Evolutionary conservation across 1,140 invertebrate species (phyloP).

Genomic region (Neelides sp.): DNA sequence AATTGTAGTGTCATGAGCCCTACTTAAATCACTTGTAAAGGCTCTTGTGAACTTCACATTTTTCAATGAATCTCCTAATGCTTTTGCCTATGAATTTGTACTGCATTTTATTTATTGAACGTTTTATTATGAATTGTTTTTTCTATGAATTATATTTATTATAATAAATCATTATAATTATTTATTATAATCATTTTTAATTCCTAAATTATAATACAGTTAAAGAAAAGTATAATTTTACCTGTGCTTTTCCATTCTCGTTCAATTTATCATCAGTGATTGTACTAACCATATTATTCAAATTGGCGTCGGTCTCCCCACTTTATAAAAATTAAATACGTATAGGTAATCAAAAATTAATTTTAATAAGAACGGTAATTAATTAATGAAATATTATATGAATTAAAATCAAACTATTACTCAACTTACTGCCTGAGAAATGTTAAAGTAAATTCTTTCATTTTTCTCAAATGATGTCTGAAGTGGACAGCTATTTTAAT

Average conservation of each 20-base stretch:
- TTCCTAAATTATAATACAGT: background rate
- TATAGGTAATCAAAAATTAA: too few species aligned
- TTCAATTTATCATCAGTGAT: background rate
- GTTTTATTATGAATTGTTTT: background rate
- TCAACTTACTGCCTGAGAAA: too few species aligned
- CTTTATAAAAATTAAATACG: too few species aligned
- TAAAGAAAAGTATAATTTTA: background rate
- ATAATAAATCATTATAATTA: background rate
- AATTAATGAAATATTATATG: too few species aligned
- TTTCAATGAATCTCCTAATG: conserved; percentile 4
- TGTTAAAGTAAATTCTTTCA: too few species aligned
- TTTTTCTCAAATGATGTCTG: too few species aligned
- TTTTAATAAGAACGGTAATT: too few species aligned
- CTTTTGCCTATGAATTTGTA: background rate
- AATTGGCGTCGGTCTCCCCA: conserved; percentile 3
- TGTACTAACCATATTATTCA: background rate
- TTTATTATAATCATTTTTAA: background rate
- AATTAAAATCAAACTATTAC: too few species aligned
- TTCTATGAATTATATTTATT: background rate
- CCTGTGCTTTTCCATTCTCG: conserved; percentile 5
- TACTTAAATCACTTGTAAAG: conserved; percentile 5
- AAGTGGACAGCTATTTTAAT: too few species aligned
- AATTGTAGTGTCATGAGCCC: conserved; percentile 6
- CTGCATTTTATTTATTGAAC: background rate
- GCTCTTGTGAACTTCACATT: background rate